Percentiles rank a stretch among this genome's conserved stretches.
Conservation (phyloP, 2,797 vertebrate species). For the Cynodonichthys magdalenae region DNA sequence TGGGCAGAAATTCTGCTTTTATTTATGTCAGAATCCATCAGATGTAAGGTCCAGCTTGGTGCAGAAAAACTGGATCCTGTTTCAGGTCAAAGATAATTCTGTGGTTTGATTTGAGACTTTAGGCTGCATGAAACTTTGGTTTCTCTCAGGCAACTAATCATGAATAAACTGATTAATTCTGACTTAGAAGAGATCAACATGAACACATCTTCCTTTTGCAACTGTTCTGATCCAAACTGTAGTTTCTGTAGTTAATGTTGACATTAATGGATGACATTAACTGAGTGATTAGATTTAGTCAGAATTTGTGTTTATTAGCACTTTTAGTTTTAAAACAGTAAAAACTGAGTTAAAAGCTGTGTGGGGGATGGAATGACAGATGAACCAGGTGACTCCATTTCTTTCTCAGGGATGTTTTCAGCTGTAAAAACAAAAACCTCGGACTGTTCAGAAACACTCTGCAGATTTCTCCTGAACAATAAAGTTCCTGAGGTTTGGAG, state of each 20-base stretch:
- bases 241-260: constrained; percentile 31
- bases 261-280: constrained; percentile 19
- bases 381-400: constrained; percentile 8
- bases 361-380: constrained; percentile 1
- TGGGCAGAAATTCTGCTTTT: constrained; percentile 38
- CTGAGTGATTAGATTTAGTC: constrained; percentile 9
- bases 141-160: constrained; percentile 15
- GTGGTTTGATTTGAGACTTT: constrained; percentile 14
- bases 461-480: constrained; percentile 13
- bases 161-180: not conserved
- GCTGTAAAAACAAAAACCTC: not conserved
- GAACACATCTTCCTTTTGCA: not conserved
- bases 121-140: constrained; percentile 40
- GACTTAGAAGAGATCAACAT: constrained; percentile 1
- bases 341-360: constrained; percentile 13
- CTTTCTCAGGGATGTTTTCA: constrained; percentile 73
- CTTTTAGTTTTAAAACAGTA: constrained; percentile 47
- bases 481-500: constrained; percentile 11
- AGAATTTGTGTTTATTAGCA: constrained; percentile 44
- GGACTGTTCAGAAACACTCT: not conserved
- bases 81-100: constrained; percentile 21
- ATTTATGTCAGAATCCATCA: constrained; percentile 26
- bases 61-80: constrained; percentile 12
- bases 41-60: constrained; percentile 2
- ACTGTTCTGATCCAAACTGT: constrained; percentile 1